A percentile compares a stretch with the other conserved stretches of the same genome.
phyloP scores from a whole-genome alignment of 2,797 vertebrate genomes.

The Florisuga fusca region DNA sequence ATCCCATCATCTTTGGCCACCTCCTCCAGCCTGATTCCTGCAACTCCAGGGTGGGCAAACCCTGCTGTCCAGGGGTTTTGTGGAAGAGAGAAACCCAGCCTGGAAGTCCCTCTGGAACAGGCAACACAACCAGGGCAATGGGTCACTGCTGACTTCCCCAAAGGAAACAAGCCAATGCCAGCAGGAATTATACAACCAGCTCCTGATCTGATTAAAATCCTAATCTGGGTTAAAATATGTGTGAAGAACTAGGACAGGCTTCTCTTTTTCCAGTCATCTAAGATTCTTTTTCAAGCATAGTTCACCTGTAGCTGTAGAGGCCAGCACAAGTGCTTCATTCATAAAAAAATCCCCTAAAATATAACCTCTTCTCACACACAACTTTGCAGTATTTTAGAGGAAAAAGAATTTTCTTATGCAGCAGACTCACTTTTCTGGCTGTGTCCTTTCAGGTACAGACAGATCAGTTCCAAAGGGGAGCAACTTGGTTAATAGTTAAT shows the following conservation, averaged over 20 bases:
- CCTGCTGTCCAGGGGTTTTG: fast-evolving
- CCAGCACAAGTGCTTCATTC: background rate
- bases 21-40: background rate
- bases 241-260: background rate
- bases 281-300: background rate
- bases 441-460: background rate
- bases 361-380: fast-evolving
- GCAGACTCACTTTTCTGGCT: background rate
- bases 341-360: background rate
- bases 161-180: background rate
- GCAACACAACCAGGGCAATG: background rate
- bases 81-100: background rate
- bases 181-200: background rate
- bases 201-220: background rate
- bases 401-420: background rate
- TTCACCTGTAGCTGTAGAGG: background rate
- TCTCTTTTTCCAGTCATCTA: background rate
- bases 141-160: background rate
- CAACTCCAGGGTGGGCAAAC: background rate
- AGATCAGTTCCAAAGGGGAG: background rate
- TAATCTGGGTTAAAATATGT: background rate
- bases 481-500: slow-evolving; percentile 26
- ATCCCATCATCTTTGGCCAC: background rate
- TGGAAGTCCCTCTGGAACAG: background rate
- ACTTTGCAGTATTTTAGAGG: background rate